Base-by-base conservation (phyloP, 92 coral and sea anemone species). In the Paragorgia papillata region DNA sequence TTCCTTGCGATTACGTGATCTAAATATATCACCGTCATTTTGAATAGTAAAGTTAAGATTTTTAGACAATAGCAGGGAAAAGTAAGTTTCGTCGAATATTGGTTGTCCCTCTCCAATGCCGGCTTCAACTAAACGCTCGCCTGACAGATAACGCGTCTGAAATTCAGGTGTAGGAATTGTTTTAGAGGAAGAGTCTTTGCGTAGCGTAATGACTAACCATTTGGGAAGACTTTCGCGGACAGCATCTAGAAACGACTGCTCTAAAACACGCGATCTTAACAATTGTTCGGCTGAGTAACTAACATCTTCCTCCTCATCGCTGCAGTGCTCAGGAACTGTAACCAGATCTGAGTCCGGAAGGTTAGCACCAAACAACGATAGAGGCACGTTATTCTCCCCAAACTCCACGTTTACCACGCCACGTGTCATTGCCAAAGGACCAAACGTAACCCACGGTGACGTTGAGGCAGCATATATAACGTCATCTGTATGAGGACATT, bases 61-160 rank as follows among this genome's bases (percentile, higher is more conserved):
- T 67, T 43, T 67, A 56, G n/a, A 83, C 15, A 26, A 53, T 6
- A 89, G 73, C 4, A 89, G 73, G 3, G 89, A 85, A 63, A 78
- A 86, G 34, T 56, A 73, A 31, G 75, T 48, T 9, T 66, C 66
- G n/a, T 82, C 83, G 13, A 62, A 58, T 22, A 87, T 33, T 19
- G 80, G 73, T 13, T 80, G 79, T 21, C 81, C 82, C 32, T 78
- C 28, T 25, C 76, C 74, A 20, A 73, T 64, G 27, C 74, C 54
- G 2, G 88, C 66, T 20, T 59, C 59, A 27, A 55, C 66, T 0
- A 87, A 82, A 21, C 43, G 51, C 14, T 27, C 17, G 46, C 96
- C 96, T 0, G 81, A 70, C 82, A 89, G 75, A 46, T 83, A 35
- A 64, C 84, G 74, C 3, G 88, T 81, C n/a, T 46, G 60, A 2